These are phyloP conservation scores for Stichodactyla mertensii DNA, from an alignment of 64 coral and sea anemone species.

Conservation along the genomic window DNA sequence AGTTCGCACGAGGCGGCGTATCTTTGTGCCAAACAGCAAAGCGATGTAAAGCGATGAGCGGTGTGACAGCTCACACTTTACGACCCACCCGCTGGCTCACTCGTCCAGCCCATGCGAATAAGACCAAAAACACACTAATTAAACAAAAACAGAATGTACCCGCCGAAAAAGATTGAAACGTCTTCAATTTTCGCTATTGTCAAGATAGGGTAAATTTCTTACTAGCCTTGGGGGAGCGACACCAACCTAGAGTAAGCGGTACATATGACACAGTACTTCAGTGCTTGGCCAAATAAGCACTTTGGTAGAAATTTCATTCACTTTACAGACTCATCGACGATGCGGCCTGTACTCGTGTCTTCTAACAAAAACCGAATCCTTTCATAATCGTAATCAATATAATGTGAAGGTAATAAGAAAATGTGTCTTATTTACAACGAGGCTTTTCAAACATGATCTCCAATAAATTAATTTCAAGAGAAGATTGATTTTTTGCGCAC, in stretches of 20 bases:
- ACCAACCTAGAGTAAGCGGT: background rate
- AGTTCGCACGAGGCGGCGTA: slow-evolving; percentile 15
- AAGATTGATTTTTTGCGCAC: background rate
- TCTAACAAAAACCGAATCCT: background rate
- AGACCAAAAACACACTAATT: slow-evolving; percentile 22
- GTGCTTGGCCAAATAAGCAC: background rate
- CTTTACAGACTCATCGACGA: background rate
- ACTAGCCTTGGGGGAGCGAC: background rate
- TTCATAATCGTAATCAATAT: background rate
- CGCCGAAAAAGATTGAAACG: background rate
- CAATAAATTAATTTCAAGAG: slow-evolving; percentile 18
- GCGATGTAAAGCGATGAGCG: slow-evolving; percentile 19
- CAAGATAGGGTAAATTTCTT: background rate
- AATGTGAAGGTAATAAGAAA: background rate
- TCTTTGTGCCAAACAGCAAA: slow-evolving; percentile 7
- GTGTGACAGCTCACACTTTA: slow-evolving; percentile 22
- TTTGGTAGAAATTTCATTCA: background rate
- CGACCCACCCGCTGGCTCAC: slow-evolving; percentile 17
- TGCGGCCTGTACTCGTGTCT: background rate
- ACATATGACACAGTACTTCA: background rate
- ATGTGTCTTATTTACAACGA: background rate
- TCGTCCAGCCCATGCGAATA: slow-evolving; percentile 13
- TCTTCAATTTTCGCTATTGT: background rate
- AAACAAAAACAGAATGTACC: slow-evolving; percentile 19
- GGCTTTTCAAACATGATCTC: background rate